Percentiles rank a stretch among this genome's conserved stretches.
Evolutionary conservation across 1,140 invertebrate genomes (phyloP).

Genomic region (Potamilus streckersoni): DNA sequence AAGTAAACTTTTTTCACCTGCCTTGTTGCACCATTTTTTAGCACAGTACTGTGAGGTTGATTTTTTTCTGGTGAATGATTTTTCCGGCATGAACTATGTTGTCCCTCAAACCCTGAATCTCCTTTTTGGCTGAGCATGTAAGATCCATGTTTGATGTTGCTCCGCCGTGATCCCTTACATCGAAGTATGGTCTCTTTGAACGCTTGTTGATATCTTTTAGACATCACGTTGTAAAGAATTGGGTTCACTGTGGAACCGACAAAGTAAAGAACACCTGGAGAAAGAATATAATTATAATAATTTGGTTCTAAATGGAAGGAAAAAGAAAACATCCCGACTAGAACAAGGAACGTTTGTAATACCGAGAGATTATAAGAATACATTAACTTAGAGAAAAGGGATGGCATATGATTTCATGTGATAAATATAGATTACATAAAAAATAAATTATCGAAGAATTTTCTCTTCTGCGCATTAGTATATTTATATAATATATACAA

Average conservation of each 20-base stretch:
- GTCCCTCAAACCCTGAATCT: too few species aligned
- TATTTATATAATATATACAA: not conserved
- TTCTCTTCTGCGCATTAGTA: not conserved
- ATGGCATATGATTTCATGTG: not conserved
- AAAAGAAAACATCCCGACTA: not conserved
- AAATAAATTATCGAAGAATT: not conserved
- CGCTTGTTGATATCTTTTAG: conserved; percentile 72
- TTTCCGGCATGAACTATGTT: too few species aligned
- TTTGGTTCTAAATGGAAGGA: not conserved
- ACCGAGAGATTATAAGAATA: not conserved
- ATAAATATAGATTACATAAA: not conserved
- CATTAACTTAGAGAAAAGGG: not conserved
- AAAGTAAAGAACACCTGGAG: conserved; percentile 69
- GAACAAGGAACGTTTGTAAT: too few species aligned
- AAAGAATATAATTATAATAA: conserved; percentile 10
- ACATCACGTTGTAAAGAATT: conserved; percentile 75
- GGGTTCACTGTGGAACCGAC: conserved; percentile 76
- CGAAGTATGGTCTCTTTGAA: conserved; percentile 65
- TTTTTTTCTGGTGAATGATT: too few species aligned
- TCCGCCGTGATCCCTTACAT: not conserved
- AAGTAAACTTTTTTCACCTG: too few species aligned
- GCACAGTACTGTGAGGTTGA: too few species aligned
- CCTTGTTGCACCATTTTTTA: too few species aligned
- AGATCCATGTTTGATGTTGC: not conserved
- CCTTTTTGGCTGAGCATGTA: too few species aligned